Base-by-base conservation (phyloP, 2,888 invertebrate genomes). In the Hemaris fuciformis region DNA sequence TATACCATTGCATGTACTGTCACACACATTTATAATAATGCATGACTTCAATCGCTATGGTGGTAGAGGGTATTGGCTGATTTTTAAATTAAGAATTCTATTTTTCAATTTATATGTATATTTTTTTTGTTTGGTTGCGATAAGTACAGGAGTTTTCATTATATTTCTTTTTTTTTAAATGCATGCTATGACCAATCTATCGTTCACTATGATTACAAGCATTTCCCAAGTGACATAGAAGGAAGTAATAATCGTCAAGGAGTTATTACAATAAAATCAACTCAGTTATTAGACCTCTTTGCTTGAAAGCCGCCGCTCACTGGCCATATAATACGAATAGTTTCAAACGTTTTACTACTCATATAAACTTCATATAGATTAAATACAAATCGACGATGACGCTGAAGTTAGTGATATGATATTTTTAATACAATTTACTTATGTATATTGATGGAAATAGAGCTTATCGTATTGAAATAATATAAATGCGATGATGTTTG, bases 1-100 rank as follows among this genome's bases (percentile, higher is more conserved):
- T 69, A 25, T 53, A 53, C 75, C 66, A 71, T 68, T 75, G 83
- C 84, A 84, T 60, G 60, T 25, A 13, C 4, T 38, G 10, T 48
- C 41, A 27, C 48, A 15, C 8, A 10, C n/a, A 53, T 31, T 10
- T 53, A 18, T 5, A 18, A 31, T 53, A 53, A 10, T 53, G 53
- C 53, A 53, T 53, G 53, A 27, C 2, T 53, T 53, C 8, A 31
- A 15, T 15, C 31, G 53, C 53, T 53, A 53, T 48, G 31, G 31
- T 53, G 53, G 13, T 46, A 46, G 25, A 18, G 18, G 18, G 27
- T 45, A 45, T 13, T 45, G 45, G 45, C 22, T 45, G 22, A 13
- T 23, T 22, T 45, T 45, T 23, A 13, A 20, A 41, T 13, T 41
- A 4, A 1, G 6, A 18, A 18, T 15, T 42, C 10, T 18, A 15